phyloP scores from a whole-genome alignment of 1,140 invertebrate genomes.

The Camponotus pennsylvanicus region DNA sequence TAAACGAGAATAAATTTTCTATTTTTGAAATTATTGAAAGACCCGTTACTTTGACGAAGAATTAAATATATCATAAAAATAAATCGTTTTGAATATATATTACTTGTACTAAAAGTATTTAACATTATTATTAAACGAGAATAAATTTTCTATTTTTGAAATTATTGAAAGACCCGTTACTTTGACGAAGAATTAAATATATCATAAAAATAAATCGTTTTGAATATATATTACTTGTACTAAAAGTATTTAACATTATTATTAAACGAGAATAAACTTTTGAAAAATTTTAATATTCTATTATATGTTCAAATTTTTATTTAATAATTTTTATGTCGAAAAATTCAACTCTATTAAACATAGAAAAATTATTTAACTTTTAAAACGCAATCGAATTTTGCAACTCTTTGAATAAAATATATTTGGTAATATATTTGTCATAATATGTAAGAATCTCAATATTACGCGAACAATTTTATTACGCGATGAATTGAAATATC shows the following conservation, averaged over 20 bases:
- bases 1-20: too few relatives aligned
- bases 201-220: background rate
- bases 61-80: slow-evolving; percentile 9
- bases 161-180: slow-evolving; percentile 5
- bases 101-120: too few relatives aligned
- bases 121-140: too few relatives aligned
- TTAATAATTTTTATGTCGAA: slow-evolving; percentile 12
- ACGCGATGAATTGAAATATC: slow-evolving; percentile 16
- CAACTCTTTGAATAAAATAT: background rate
- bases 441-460: background rate
- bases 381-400: background rate
- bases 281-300: background rate
- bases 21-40: slow-evolving; percentile 14
- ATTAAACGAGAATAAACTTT: background rate
- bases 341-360: slow-evolving; percentile 14
- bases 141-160: slow-evolving; percentile 8
- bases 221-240: background rate
- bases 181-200: slow-evolving; percentile 7
- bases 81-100: background rate
- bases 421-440: background rate
- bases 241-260: slow-evolving; percentile 8
- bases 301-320: slow-evolving; percentile 9
- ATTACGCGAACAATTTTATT: background rate
- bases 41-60: background rate
- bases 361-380: slow-evolving; percentile 19